These are phyloP conservation scores for Cygnus olor DNA, from an alignment of 2,797 vertebrate genomes.

Conservation along the genomic window DNA sequence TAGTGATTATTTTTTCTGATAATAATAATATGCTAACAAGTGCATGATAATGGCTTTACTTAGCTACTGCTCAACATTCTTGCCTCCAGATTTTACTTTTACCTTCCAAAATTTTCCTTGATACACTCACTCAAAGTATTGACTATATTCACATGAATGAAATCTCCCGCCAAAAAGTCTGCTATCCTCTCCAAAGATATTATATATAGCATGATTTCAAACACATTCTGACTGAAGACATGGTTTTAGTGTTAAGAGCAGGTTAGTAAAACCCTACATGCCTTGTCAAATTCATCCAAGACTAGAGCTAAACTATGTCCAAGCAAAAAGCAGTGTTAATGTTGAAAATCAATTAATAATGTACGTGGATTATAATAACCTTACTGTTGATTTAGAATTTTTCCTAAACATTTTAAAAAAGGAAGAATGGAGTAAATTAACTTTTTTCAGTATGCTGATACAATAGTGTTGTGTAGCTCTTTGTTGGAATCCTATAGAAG, in stretches of 20 bases:
- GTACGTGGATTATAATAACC: neutral
- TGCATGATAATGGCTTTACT: neutral
- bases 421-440: neutral
- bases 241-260: neutral
- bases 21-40: neutral
- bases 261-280: neutral
- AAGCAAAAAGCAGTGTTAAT: neutral
- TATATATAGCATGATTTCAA: neutral
- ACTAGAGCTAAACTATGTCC: neutral
- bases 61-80: neutral
- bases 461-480: neutral
- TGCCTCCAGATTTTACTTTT: neutral
- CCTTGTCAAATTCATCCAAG: neutral
- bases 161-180: neutral
- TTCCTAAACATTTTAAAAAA: neutral
- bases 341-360: neutral
- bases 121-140: neutral
- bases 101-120: neutral
- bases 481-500: neutral
- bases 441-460: neutral
- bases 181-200: neutral
- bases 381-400: neutral
- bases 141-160: neutral
- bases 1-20: neutral
- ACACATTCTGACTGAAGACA: neutral